These are phyloP conservation scores for Scaptomyza parva DNA, from an alignment of 2,888 invertebrate species.

Conservation along the genomic window DNA sequence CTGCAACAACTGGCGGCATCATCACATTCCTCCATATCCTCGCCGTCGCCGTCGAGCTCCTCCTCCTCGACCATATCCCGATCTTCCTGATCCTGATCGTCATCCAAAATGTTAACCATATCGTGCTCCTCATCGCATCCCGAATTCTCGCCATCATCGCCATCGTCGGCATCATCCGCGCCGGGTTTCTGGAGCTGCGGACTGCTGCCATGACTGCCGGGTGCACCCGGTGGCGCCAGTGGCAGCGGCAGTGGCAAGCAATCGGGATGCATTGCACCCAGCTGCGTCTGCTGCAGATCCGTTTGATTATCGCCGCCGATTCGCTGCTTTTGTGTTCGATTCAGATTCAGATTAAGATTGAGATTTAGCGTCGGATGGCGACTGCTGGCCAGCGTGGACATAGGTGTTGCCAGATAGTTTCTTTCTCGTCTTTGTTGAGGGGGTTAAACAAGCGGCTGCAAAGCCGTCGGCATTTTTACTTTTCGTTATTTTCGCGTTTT, in stretches of 20 bases:
- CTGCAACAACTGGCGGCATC: constrained; percentile 89
- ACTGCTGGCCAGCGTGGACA: constrained; percentile 79
- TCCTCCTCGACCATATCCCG: constrained; percentile 7
- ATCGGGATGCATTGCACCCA: constrained; percentile 83
- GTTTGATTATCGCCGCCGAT: constrained; percentile 24
- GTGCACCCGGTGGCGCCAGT: constrained; percentile 43
- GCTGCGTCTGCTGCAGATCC: constrained; percentile 35
- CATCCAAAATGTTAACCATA: constrained; percentile 51
- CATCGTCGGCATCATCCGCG: constrained; percentile 52
- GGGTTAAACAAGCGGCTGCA: constrained; percentile 18
- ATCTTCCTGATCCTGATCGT: constrained; percentile 20
- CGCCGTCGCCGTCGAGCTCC: constrained; percentile 43
- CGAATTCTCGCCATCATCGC: constrained; percentile 39
- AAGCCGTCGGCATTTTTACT: constrained; percentile 55
- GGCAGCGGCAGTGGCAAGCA: constrained; percentile 81
- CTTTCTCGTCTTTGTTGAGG: background rate
- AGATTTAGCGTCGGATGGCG: constrained; percentile 71
- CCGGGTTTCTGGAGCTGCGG: constrained; percentile 70
- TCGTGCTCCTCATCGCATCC: constrained; percentile 60
- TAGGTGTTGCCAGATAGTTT: constrained; percentile 56
- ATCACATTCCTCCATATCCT: constrained; percentile 48
- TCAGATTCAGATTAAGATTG: constrained; percentile 4
- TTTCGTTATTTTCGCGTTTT: background rate
- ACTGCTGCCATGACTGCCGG: constrained; percentile 78
- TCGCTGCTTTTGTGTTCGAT: constrained; percentile 41